Conservation (phyloP, 1,140 invertebrate species). For the Caenorhabditis latens region DNA sequence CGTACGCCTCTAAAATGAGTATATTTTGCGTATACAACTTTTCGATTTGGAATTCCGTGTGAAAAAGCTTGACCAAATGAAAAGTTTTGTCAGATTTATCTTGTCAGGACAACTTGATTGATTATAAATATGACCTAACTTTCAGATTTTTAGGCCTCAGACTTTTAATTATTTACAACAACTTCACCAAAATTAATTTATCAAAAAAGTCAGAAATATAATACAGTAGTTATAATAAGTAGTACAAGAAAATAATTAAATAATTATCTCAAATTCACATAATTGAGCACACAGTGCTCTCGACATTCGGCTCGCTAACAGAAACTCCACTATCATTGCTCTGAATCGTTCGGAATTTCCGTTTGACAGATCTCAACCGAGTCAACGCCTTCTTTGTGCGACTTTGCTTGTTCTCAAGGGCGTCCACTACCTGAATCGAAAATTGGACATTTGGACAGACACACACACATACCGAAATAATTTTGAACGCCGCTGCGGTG, state of each 20-base stretch:
- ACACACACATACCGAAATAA: conserved; percentile 27
- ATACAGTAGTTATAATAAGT: background rate
- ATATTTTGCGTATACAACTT: too few species aligned
- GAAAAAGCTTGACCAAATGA: too few species aligned
- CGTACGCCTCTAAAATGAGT: too few species aligned
- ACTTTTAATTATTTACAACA: too few species aligned
- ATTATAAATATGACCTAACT: too few species aligned
- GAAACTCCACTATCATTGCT: conserved; percentile 59
- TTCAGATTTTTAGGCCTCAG: too few species aligned
- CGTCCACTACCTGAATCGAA: conserved; percentile 32
- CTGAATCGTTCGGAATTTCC: conserved; percentile 54
- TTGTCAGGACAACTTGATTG: too few species aligned
- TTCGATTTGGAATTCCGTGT: too few species aligned
- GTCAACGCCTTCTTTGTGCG: conserved; percentile 20
- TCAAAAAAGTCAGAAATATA: too few species aligned
- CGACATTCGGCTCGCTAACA: conserved; percentile 47
- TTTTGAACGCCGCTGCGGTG: conserved; percentile 31
- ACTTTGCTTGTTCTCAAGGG: conserved; percentile 29
- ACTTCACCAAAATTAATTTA: too few species aligned
- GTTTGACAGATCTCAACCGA: conserved; percentile 40
- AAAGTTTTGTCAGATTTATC: too few species aligned
- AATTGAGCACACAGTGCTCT: conserved; percentile 52
- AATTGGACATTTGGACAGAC: background rate
- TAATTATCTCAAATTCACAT: conserved; percentile 37
- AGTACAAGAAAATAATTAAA: background rate